Conservation (phyloP, 2,888 invertebrate species). For the Erannis defoliaria region DNA sequence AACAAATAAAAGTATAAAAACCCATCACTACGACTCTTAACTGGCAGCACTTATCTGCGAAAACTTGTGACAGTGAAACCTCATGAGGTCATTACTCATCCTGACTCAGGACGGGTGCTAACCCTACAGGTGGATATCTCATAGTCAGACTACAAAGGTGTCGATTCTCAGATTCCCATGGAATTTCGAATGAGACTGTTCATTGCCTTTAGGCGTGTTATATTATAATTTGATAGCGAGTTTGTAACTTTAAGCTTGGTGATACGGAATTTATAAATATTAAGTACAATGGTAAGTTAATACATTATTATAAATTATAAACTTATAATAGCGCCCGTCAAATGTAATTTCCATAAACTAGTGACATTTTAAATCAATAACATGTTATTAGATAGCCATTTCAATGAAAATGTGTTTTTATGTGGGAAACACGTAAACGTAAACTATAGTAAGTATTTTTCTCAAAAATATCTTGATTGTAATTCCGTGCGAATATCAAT, state of each 20-base stretch:
- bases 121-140: conserved; percentile 28
- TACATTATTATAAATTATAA: background rate
- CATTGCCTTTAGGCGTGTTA: background rate
- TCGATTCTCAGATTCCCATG: conserved; percentile 22
- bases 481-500: no score
- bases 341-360: background rate
- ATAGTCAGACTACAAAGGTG: conserved; percentile 10
- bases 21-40: no score
- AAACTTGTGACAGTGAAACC: no score
- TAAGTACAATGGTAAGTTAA: background rate
- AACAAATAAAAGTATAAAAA: no score
- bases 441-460: no score
- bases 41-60: no score
- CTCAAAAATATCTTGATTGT: background rate
- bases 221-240: conserved; percentile 23
- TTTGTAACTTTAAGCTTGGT: background rate
- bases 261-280: conserved; percentile 1
- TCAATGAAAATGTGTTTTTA: background rate
- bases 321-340: background rate
- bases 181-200: conserved; percentile 27
- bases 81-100: no score
- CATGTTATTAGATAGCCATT: no score
- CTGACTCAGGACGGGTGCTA: no score
- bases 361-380: conserved; percentile 1
- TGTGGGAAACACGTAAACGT: background rate